Evolutionary conservation across 2,888 invertebrate species (phyloP).

Genomic region (Chalcosyrphus nemorum): DNA sequence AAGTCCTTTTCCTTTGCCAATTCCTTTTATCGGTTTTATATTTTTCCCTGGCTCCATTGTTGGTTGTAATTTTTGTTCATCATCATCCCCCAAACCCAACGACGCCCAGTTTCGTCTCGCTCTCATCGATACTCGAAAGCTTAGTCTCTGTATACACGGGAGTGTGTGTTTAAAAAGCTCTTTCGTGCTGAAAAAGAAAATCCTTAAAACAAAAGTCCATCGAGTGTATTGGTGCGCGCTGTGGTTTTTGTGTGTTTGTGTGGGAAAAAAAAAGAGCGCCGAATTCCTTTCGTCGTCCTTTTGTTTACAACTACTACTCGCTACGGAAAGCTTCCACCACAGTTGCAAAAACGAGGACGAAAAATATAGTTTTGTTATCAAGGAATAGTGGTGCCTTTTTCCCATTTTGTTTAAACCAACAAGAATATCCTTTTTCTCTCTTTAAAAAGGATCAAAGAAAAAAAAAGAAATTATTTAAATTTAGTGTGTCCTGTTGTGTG

Average conservation of each 20-base stretch:
- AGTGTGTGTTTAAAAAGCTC: slow-evolving; percentile 3
- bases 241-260: neutral
- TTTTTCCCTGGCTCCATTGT: too few species aligned
- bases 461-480: slow-evolving; percentile 2
- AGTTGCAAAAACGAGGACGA: slow-evolving; percentile 3
- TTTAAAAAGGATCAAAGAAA: neutral
- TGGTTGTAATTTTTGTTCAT: slow-evolving; percentile 23
- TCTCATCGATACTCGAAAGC: slow-evolving; percentile 73
- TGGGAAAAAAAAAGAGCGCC: slow-evolving; percentile 46
- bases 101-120: slow-evolving; percentile 38
- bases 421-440: too few species aligned
- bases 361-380: slow-evolving; percentile 33
- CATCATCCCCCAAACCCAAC: slow-evolving; percentile 19
- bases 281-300: neutral
- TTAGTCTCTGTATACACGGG: slow-evolving; percentile 57
- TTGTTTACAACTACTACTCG: slow-evolving; percentile 22
- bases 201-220: slow-evolving; percentile 49
- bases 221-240: neutral
- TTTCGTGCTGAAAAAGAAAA: neutral
- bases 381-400: slow-evolving; percentile 44
- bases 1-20: too few species aligned
- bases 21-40: too few species aligned
- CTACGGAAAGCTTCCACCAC: slow-evolving; percentile 18
- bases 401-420: slow-evolving; percentile 11
- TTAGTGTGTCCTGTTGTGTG: neutral